Base-by-base conservation (phyloP, 2,888 invertebrate species). In the Calliscelio sp. region DNA sequence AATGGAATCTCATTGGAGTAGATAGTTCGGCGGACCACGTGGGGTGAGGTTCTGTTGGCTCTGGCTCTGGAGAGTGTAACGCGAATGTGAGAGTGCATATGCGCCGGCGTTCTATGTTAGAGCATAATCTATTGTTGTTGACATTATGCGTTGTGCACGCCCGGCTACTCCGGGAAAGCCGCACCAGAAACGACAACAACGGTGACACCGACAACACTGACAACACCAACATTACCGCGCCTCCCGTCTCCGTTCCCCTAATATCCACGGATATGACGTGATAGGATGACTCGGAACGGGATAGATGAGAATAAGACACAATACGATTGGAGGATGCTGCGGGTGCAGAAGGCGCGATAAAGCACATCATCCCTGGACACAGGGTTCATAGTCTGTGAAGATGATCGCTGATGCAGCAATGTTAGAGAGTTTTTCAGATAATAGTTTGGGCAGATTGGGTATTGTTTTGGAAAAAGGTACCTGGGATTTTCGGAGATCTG, bases 1-100 rank as follows among this genome's bases (percentile, higher is more conserved):
- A 93, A 93, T 93, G 92, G 93, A 92, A 93, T 93, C 93, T 93
- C 92, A 93, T 93, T 93, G 92, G 92, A 93, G 90, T 93, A 91
- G 92, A 93, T 93, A 92, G 93, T 91, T 92, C 89, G 92, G 89
- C 89, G 90, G 90, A 87, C 88, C 79, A 61, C 63, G 85, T 73
- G 87, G 82, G 86, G 85, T 86, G 88, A 89, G 87, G 87, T 86
- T 87, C 84, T 89, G 89, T 90, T 89, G 87, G 75, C 81, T 70
- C 68, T 89, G 87, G 66, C 79, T 57, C 68, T 68, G 65, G 82
- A 70, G 82, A 86, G 86, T 85, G 85, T 83, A 81, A 80, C 84
- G 74, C 80, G 83, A 85, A 85, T 71, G 86, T 83, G 86, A 87
- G 81, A 87, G 89, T 88, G 88, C 88, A 88, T 77, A 77, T 77